Evolutionary conservation across 35 echinoderm and acorn worm species (phyloP).

Genomic region (Anneissia japonica): DNA sequence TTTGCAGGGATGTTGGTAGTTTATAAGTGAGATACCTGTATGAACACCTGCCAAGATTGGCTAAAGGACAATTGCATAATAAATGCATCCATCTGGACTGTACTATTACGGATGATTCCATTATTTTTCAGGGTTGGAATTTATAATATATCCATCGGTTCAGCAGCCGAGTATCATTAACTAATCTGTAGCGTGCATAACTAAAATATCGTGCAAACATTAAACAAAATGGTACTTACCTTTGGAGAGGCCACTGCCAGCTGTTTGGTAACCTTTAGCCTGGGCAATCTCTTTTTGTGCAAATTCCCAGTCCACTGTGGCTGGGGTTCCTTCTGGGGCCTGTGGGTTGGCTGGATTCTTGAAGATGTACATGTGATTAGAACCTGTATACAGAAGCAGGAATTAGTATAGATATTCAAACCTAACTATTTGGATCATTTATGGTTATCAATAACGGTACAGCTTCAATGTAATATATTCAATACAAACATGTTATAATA

Average conservation of each 20-base stretch:
- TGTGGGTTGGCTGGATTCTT: slow-evolving; percentile 72
- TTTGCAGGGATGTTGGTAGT: no score
- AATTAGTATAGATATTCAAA: background rate
- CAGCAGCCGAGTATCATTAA: no score
- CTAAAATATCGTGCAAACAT: no score
- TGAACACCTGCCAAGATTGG: no score
- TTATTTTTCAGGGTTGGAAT: no score
- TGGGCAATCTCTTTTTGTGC: slow-evolving; percentile 90
- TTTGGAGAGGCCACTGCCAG: slow-evolving; percentile 65
- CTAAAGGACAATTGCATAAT: no score
- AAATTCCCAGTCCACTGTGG: slow-evolving; percentile 81
- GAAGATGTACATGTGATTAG: slow-evolving; percentile 91
- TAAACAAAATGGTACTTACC: slow-evolving; percentile 25
- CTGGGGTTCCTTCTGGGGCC: slow-evolving; percentile 58
- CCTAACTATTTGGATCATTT: background rate
- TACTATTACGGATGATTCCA: no score
- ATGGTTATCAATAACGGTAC: no score
- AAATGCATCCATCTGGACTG: no score
- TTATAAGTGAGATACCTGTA: no score
- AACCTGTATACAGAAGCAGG: slow-evolving; percentile 30
- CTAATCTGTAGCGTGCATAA: no score
- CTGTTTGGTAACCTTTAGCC: slow-evolving; percentile 79
- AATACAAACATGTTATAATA: background rate
- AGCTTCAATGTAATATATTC: background rate
- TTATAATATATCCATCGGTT: no score